Base-by-base conservation (phyloP, 2,797 vertebrate genomes). In the Microhierax caerulescens region DNA sequence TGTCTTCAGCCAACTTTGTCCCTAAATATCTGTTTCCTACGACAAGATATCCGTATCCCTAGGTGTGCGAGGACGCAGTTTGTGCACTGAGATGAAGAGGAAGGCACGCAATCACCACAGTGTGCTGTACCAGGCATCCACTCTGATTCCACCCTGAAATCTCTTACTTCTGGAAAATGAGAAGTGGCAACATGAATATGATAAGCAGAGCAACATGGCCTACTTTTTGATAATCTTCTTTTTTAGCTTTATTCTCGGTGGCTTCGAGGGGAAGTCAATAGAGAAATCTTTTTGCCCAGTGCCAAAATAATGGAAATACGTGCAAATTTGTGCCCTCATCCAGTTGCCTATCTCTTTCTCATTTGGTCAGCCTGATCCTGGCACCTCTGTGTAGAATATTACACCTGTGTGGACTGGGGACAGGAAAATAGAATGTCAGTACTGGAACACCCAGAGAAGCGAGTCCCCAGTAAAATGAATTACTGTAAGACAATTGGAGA, bases 141-240 rank as follows among this genome's bases (percentile, higher is more conserved):
- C 64, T 76, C 59, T 54, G 81, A 79, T 79, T 45, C 77, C 86
- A 53, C 27, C 7, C 63, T 63, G 80, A 79, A 89, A 82, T 74
- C 60, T 24, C 68, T 72, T 23, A 25, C 88, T 68, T 63, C 83
- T 93, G 92, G 64, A 91, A 96, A 94, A 95, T 73, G 27, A 65
- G 90, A 94, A 91, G 56, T 74, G 80, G 83, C 82, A 93, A 92
- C 72, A 77, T 57, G 77, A 93, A 90, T 72, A 78, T 28, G 82
- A 90, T 69, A 94, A 95, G 61, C 61, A 95, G 61, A 88, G 83
- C 59, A 85, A 88, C 81, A 68, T 56, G 75, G 67, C 89, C 94
- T 93, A 89, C 92, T 95, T 94, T 93, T 53, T 57, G 32, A 80
- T 94, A 92, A 89, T 93, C 75, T 85, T 76, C 78, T 94, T 93